phyloP scores from a whole-genome alignment of 1,140 invertebrate genomes.

The Dendroctonus valens region DNA sequence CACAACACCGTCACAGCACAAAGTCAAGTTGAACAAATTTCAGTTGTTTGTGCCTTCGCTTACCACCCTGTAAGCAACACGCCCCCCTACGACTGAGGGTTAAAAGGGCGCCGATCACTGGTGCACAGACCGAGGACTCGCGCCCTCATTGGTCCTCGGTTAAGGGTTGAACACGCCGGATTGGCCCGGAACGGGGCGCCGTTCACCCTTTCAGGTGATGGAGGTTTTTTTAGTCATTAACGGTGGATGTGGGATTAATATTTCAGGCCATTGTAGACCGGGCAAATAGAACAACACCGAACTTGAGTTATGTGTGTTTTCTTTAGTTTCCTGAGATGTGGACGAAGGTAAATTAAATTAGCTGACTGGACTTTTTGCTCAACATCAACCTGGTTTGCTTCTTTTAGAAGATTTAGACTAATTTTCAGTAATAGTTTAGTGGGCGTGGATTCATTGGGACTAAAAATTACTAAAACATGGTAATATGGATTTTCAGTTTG shows the following conservation, averaged over 20 bases:
- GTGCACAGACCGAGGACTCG: constrained; percentile 34
- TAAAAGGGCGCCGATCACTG: constrained; percentile 48
- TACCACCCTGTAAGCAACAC: constrained; percentile 31
- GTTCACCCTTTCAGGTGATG: constrained; percentile 46
- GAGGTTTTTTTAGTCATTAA: constrained; percentile 38
- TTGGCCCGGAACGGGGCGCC: constrained; percentile 39
- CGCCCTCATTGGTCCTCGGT: constrained; percentile 38
- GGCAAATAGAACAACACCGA: background rate
- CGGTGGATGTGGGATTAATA: constrained; percentile 12
- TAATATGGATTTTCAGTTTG: too few species aligned
- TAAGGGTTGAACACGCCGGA: constrained; percentile 31
- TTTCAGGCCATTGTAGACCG: constrained; percentile 6
- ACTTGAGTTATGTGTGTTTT: too few species aligned
- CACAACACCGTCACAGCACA: constrained; percentile 8
- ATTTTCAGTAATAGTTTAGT: too few species aligned
- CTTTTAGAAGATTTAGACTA: too few species aligned
- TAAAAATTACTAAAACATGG: too few species aligned
- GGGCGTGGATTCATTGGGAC: too few species aligned
- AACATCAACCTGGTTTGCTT: too few species aligned
- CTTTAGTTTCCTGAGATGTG: too few species aligned
- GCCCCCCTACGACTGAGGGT: constrained; percentile 39
- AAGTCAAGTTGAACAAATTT: constrained; percentile 14
- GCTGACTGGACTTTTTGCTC: too few species aligned
- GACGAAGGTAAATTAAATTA: too few species aligned
- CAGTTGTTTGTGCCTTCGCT: background rate